phyloP scores from a whole-genome alignment of 1,140 invertebrate species.

The Penaeus vannamei region DNA sequence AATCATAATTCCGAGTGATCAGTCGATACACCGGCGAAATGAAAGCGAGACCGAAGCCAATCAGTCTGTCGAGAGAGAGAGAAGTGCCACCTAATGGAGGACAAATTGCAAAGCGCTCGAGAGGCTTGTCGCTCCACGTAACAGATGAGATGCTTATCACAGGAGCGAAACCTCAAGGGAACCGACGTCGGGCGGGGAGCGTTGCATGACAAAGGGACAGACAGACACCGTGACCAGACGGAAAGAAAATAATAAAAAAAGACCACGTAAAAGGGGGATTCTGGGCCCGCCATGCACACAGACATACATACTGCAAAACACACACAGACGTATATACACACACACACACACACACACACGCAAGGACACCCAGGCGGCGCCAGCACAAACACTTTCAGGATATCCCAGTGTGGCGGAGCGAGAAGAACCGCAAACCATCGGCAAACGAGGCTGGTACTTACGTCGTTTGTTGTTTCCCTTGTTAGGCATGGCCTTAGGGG shows the following conservation, averaged over 20 bases:
- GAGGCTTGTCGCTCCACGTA: too few relatives aligned
- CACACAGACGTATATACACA: neutral
- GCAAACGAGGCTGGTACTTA: conserved; percentile 19
- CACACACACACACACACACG: neutral
- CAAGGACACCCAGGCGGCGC: neutral
- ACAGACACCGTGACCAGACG: neutral
- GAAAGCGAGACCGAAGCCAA: too few relatives aligned
- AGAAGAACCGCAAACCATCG: too few relatives aligned
- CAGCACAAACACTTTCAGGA: neutral
- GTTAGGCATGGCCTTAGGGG: conserved; percentile 61
- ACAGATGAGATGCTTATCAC: too few relatives aligned
- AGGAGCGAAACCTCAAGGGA: too few relatives aligned
- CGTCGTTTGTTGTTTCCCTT: conserved; percentile 55
- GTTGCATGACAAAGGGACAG: neutral
- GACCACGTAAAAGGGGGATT: neutral
- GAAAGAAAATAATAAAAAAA: neutral
- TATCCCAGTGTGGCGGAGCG: neutral
- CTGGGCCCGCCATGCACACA: neutral
- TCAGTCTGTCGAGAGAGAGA: too few relatives aligned
- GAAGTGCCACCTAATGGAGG: too few relatives aligned
- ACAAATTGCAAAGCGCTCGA: too few relatives aligned
- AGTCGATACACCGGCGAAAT: too few relatives aligned
- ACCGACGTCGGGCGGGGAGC: too few relatives aligned
- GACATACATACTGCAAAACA: neutral
- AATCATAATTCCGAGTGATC: too few relatives aligned